Conservation (phyloP, 2,888 invertebrate species). For the Drosophila lacicola region DNA sequence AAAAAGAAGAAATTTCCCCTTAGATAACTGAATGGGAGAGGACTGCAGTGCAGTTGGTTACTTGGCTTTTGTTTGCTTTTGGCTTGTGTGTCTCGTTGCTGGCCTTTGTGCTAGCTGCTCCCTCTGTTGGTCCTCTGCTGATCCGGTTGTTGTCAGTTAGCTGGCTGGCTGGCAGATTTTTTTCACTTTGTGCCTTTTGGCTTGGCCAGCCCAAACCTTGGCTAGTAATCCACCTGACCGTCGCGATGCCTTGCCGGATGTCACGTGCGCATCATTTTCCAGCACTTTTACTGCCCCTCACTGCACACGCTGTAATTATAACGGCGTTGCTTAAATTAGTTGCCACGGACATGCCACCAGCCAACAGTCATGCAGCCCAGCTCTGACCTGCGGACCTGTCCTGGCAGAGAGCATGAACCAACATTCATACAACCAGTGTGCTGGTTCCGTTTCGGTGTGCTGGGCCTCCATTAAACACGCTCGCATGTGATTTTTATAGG, state of each 20-base stretch:
- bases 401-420: background rate
- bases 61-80: slow-evolving; percentile 56
- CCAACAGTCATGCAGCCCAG: slow-evolving; percentile 11
- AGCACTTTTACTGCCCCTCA: slow-evolving; percentile 61
- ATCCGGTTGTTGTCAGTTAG: slow-evolving; percentile 32
- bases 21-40: slow-evolving; percentile 1
- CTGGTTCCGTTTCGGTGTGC: slow-evolving; percentile 22
- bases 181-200: slow-evolving; percentile 21
- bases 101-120: slow-evolving; percentile 52
- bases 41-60: slow-evolving; percentile 48
- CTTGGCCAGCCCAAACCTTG: slow-evolving; percentile 10
- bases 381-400: background rate
- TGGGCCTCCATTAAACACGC: slow-evolving; percentile 54
- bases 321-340: slow-evolving; percentile 73
- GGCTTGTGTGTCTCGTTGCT: slow-evolving; percentile 56
- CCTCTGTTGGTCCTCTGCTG: slow-evolving; percentile 11
- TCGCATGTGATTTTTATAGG: slow-evolving; percentile 51
- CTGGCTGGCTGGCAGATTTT: slow-evolving; percentile 35
- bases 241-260: slow-evolving; percentile 51
- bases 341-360: slow-evolving; percentile 33
- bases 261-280: slow-evolving; percentile 78
- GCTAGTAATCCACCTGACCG: slow-evolving; percentile 14
- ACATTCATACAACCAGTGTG: slow-evolving; percentile 20
- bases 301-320: slow-evolving; percentile 57
- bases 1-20: slow-evolving; percentile 9